Conservation (phyloP, 2,113 vertebrate species). For the Rhizomys pruinosus region DNA sequence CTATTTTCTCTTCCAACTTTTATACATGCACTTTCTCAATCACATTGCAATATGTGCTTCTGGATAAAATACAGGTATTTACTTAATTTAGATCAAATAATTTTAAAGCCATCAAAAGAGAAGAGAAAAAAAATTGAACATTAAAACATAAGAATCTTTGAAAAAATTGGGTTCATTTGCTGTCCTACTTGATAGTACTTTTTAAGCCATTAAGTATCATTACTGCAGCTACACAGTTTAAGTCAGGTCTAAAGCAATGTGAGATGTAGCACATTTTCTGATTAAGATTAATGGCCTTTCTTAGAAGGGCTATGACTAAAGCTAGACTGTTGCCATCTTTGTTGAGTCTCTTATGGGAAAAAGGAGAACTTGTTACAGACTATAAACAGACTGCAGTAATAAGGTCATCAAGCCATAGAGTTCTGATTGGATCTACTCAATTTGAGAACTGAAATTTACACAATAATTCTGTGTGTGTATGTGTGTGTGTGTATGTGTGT, state of each 20-base stretch:
- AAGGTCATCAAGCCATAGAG: background rate
- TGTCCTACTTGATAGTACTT: background rate
- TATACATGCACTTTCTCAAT: background rate
- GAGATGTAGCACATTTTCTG: background rate
- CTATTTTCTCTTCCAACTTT: background rate
- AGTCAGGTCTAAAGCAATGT: background rate
- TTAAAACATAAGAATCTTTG: slow-evolving; percentile 10
- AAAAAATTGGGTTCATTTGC: background rate
- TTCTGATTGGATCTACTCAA: background rate
- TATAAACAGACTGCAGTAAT: background rate
- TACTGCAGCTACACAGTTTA: background rate
- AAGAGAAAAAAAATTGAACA: background rate
- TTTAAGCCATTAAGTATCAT: background rate
- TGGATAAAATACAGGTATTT: slow-evolving; percentile 36
- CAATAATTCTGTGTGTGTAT: background rate
- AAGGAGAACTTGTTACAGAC: background rate
- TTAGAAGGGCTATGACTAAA: background rate
- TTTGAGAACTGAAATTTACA: background rate
- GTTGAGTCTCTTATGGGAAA: background rate
- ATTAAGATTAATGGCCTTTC: background rate
- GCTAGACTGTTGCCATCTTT: background rate
- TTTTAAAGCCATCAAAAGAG: background rate
- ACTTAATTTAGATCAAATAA: slow-evolving; percentile 22
- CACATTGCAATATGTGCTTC: background rate
- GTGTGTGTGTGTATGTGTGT: background rate